These are phyloP conservation scores for Psilopogon haemacephalus DNA, from an alignment of 2,113 vertebrate genomes.

Conservation along the genomic window DNA sequence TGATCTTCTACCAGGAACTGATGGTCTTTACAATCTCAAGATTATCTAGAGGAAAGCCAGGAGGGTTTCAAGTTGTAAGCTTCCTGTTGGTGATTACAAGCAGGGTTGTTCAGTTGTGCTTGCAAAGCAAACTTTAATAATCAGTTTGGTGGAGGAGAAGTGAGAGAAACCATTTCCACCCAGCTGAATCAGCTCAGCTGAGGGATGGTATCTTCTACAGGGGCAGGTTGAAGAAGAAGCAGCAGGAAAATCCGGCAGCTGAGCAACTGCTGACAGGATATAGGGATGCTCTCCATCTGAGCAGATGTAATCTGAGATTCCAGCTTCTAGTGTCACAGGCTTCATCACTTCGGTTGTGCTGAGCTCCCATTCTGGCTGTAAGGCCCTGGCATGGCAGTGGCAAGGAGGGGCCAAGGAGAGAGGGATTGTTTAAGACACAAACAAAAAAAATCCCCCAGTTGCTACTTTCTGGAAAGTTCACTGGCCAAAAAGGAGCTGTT, in stretches of 20 bases:
- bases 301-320: background rate
- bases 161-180: background rate
- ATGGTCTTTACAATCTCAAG: background rate
- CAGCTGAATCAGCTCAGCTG: background rate
- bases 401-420: background rate
- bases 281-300: background rate
- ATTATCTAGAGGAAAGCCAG: background rate
- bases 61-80: background rate
- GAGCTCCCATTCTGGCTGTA: background rate
- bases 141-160: background rate
- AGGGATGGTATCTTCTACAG: background rate
- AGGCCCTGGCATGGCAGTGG: background rate
- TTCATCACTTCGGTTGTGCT: background rate
- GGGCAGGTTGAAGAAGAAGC: background rate
- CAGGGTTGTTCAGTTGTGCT: background rate
- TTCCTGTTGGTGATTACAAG: conserved; percentile 9
- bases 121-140: conserved; percentile 3
- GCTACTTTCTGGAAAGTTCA: background rate
- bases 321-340: background rate
- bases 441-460: background rate
- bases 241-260: background rate
- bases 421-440: background rate
- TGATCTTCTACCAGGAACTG: background rate
- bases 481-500: conserved; percentile 19
- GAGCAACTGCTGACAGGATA: background rate